Base-by-base conservation (phyloP, 2,797 vertebrate species). In the Vipera latastei region DNA sequence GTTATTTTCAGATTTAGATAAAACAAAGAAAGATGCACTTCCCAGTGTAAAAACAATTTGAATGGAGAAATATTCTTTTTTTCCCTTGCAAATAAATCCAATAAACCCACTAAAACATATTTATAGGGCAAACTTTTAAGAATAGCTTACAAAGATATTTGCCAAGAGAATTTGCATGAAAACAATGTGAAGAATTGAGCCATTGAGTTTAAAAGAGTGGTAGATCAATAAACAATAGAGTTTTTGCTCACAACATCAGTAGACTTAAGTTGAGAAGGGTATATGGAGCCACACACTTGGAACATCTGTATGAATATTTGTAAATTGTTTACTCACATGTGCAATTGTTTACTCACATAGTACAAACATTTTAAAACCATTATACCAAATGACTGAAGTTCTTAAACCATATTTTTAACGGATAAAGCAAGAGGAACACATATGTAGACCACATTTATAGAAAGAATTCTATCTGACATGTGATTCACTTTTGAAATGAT, bases 41-140 rank as follows among this genome's bases (percentile, higher is more conserved):
- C 1, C 92, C 20, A 86, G 11, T 86, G 60, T 93, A 89, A 18
- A 65, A 91, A 56, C 78, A 85, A 28, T 87, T 59, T 92, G 20
- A 8, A 53, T 53, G n/a, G 22, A 2, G 69, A 94, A 92, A 59
- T 25, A 16, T 89, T 26, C 32, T 94, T 96, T 96, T 93, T 51
- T 0, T 0, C n/a, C 1, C 92, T 93, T 95, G 57, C n/a, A 2
- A 86, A 90, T 83, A 56, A n/a, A 93, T 88, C n/a, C 61, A 89
- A 93, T 93, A 91, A 93, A 55, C 2, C 59, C 91, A 18, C 12
- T 90, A 87, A 32, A 61, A 59, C 85, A 20, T 89, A 44, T 90
- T 86, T 90, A 4, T n/a, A 11, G 38, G 28, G 61, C 89, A 11
- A 4, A 88, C 53, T 65, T 91, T 26, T 20, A 38, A 95, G 94